phyloP scores from a whole-genome alignment of 2,797 vertebrate genomes.

The Tachyglossus aculeatus region DNA sequence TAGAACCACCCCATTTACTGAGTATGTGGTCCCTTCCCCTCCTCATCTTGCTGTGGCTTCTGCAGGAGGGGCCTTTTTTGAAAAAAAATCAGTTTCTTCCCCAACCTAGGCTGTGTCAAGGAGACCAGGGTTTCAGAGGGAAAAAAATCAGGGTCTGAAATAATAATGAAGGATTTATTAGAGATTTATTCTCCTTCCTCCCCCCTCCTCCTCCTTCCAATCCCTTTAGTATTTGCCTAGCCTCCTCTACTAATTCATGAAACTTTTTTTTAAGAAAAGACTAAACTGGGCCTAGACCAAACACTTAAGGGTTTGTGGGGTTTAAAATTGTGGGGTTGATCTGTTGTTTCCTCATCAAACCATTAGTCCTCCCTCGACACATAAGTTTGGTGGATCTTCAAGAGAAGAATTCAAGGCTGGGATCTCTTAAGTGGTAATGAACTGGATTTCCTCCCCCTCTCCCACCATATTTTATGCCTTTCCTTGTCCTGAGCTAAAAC shows the following conservation, averaged over 20 bases:
- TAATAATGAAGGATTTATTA: background rate
- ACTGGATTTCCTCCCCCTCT: background rate
- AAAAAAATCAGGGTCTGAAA: no score
- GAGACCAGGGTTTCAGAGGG: no score
- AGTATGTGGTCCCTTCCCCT: background rate
- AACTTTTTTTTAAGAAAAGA: no score
- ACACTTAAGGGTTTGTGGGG: slow-evolving; percentile 61
- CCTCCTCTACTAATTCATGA: background rate
- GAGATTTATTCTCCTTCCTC: background rate
- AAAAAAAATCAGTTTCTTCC: background rate
- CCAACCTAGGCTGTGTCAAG: background rate
- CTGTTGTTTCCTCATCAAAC: background rate
- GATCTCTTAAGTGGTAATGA: background rate
- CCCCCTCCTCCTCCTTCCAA: no score
- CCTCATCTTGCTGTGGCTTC: background rate
- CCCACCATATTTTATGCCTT: background rate
- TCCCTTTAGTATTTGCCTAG: no score
- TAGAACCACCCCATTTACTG: no score
- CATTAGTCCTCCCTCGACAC: no score
- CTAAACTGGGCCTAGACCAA: slow-evolving; percentile 48
- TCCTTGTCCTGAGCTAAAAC: background rate
- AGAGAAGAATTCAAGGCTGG: background rate
- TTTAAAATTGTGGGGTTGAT: slow-evolving; percentile 56
- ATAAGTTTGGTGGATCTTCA: no score
- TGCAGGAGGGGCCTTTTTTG: background rate